phyloP scores from a whole-genome alignment of 2,113 vertebrate species.

The Fulmarus glacialis region DNA sequence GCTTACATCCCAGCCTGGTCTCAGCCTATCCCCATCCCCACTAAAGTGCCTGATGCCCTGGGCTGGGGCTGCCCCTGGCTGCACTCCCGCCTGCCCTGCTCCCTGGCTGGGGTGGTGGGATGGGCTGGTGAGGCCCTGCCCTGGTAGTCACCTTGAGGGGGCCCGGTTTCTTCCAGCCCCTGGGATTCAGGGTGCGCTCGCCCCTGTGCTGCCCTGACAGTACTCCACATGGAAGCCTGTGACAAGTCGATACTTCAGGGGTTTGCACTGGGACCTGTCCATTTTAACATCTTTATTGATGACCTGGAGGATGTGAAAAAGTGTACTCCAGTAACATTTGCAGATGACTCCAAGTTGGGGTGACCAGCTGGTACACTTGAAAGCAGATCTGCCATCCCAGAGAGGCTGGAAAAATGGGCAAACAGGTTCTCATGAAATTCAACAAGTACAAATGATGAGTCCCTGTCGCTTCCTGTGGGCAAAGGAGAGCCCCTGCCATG shows the following conservation, averaged over 20 bases:
- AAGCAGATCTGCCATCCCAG: not conserved
- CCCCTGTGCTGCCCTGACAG: not conserved
- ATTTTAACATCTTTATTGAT: not conserved
- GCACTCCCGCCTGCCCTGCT: not conserved
- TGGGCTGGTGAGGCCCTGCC: not conserved
- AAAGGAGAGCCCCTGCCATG: not conserved
- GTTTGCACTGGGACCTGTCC: not conserved
- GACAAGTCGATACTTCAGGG: not conserved
- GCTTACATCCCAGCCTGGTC: not conserved
- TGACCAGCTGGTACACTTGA: not conserved
- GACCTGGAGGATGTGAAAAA: not conserved
- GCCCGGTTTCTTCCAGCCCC: fast-evolving
- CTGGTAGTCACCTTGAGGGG: not conserved
- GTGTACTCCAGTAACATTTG: not conserved
- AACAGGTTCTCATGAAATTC: not conserved
- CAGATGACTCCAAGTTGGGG: not conserved
- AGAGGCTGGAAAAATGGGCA: not conserved
- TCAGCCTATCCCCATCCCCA: not conserved
- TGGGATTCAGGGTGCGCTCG: not conserved
- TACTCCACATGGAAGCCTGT: not conserved
- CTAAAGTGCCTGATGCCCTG: not conserved
- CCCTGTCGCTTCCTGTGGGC: too few species aligned
- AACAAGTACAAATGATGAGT: not conserved
- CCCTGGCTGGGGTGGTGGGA: not conserved
- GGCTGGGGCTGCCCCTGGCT: not conserved